Conservation (phyloP, 2,888 invertebrate genomes). For the Zonitis immaculata region DNA sequence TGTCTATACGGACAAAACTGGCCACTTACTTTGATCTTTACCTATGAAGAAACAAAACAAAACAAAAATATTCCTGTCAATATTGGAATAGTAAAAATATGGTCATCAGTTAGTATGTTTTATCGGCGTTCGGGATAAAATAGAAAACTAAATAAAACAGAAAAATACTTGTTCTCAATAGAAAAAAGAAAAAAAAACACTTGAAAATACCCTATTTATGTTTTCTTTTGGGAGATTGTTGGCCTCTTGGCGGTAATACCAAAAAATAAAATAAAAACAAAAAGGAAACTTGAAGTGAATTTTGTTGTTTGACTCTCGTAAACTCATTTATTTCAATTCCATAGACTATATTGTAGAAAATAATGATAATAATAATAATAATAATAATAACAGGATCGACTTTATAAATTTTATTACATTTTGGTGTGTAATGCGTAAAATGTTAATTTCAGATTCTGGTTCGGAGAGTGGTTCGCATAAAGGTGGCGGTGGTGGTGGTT, state of each 20-base stretch:
- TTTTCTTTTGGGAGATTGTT: slow-evolving; percentile 4
- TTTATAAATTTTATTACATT: too few relatives aligned
- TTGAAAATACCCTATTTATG: slow-evolving; percentile 15
- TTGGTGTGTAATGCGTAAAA: too few relatives aligned
- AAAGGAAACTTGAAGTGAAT: not conserved
- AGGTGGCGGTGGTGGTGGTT: slow-evolving; percentile 57
- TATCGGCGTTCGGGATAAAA: too few relatives aligned
- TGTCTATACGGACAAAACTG: slow-evolving; percentile 8
- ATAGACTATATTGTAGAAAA: not conserved
- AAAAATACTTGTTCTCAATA: too few relatives aligned
- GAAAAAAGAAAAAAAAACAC: too few relatives aligned
- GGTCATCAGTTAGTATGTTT: slow-evolving; percentile 32
- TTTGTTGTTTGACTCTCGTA: not conserved
- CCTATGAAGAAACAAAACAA: slow-evolving; percentile 40
- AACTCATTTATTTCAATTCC: not conserved
- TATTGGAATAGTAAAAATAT: slow-evolving; percentile 40
- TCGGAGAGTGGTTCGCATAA: slow-evolving; percentile 88
- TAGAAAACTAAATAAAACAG: slow-evolving; percentile 38
- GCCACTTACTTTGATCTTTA: slow-evolving; percentile 16
- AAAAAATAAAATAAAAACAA: too few relatives aligned
- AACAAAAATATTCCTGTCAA: slow-evolving; percentile 35
- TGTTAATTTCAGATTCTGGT: slow-evolving; percentile 70
- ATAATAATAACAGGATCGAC: too few relatives aligned
- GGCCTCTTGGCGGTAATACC: not conserved
- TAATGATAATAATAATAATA: not conserved